Percentiles rank a stretch among this genome's conserved stretches.
Evolutionary conservation across 2,888 invertebrate species (phyloP).

Genomic region (Epiblema foenella): DNA sequence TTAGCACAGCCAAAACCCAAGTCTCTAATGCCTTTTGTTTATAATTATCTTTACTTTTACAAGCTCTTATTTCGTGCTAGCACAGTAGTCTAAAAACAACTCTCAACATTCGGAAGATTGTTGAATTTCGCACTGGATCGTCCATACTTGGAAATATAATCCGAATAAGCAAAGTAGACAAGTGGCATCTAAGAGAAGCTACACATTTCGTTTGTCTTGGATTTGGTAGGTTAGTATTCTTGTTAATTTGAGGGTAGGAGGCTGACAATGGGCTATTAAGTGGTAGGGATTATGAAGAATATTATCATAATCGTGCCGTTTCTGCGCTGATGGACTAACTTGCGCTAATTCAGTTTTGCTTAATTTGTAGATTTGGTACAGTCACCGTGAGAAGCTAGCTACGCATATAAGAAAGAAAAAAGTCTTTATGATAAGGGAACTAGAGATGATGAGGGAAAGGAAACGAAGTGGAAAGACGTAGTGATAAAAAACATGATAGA

Average conservation of each 20-base stretch:
- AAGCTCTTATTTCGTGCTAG: not conserved
- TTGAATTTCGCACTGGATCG: not conserved
- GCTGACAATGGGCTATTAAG: conserved; percentile 51
- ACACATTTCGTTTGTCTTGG: too few relatives aligned
- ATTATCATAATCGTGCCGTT: conserved; percentile 41
- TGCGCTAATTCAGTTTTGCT: conserved; percentile 27
- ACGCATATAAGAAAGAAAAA: too few relatives aligned
- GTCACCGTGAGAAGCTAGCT: too few relatives aligned
- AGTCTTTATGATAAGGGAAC: too few relatives aligned
- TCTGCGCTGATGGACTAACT: conserved; percentile 22
- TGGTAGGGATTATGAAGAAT: conserved; percentile 50
- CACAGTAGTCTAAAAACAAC: not conserved
- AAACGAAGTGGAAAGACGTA: too few relatives aligned
- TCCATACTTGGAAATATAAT: not conserved
- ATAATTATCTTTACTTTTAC: conserved; percentile 48
- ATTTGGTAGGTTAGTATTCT: not conserved
- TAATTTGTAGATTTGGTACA: conserved; percentile 13
- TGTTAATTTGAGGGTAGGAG: not conserved
- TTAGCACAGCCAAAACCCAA: conserved; percentile 34
- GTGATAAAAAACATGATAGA: too few relatives aligned
- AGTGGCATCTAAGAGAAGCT: too few relatives aligned
- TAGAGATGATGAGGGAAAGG: too few relatives aligned
- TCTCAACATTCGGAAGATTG: not conserved
- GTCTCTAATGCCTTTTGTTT: conserved; percentile 56
- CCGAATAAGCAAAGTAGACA: too few relatives aligned